Percentiles rank a stretch among this genome's conserved stretches.
These are phyloP conservation scores for Morus bassanus DNA, from an alignment of 2,797 vertebrate genomes.

Conservation along the genomic window DNA sequence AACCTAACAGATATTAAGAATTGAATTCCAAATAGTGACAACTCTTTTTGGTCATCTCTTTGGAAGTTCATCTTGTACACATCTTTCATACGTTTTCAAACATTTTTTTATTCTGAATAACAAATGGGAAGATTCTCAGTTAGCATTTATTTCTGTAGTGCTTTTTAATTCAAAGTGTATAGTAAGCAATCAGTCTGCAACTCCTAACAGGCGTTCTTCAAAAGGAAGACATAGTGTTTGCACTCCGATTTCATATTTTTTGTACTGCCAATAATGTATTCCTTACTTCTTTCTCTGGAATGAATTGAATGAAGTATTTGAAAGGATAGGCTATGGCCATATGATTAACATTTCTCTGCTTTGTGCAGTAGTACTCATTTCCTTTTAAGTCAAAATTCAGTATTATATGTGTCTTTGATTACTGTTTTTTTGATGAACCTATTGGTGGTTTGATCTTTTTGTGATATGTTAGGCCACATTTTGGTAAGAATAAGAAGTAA, in stretches of 20 bases:
- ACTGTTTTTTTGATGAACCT: background rate
- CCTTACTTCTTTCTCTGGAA: background rate
- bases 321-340: background rate
- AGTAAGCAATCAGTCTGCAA: background rate
- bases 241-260: background rate
- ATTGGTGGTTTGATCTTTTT: background rate
- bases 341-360: background rate
- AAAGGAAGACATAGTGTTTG: background rate
- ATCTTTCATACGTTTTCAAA: background rate
- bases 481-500: constrained; percentile 6
- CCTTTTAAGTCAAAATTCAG: background rate
- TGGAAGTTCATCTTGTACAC: background rate
- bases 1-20: background rate
- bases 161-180: background rate
- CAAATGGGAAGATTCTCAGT: background rate
- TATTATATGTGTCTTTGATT: background rate
- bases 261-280: background rate
- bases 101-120: background rate
- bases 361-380: background rate
- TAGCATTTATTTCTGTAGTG: background rate
- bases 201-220: background rate
- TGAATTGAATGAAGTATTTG: background rate
- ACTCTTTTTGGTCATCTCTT: background rate
- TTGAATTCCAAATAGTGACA: background rate
- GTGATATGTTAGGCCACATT: background rate